Percentiles rank a stretch among this genome's conserved stretches.
These are phyloP conservation scores for Batillaria attramentaria DNA, from an alignment of 1,140 invertebrate genomes.

Conservation along the genomic window DNA sequence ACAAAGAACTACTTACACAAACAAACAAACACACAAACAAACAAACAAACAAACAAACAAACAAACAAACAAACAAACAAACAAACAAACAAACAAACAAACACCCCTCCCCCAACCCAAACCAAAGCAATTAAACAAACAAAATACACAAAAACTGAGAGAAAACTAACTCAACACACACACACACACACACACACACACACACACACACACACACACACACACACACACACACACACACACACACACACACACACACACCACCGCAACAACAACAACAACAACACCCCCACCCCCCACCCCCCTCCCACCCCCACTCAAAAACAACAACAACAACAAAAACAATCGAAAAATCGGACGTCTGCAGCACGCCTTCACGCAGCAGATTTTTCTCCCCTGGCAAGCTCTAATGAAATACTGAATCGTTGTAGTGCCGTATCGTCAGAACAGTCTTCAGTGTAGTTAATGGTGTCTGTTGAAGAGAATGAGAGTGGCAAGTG, in stretches of 20 bases:
- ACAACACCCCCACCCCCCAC: neutral
- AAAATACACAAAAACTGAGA: neutral
- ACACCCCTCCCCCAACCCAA: neutral
- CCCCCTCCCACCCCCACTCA: neutral
- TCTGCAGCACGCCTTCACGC: too few relatives aligned
- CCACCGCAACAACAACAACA: neutral
- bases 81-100: neutral
- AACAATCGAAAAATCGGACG: too few relatives aligned
- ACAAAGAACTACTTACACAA: neutral
- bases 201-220: neutral
- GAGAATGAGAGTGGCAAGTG: too few relatives aligned
- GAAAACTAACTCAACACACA: neutral
- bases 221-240: neutral
- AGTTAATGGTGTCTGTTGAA: too few relatives aligned
- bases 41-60: neutral
- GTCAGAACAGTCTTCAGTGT: too few relatives aligned
- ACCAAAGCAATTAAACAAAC: neutral
- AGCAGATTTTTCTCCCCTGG: neutral
- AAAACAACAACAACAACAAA: too few relatives aligned
- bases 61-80: neutral
- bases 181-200: neutral
- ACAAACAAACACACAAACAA: neutral
- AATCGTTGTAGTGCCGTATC: too few relatives aligned
- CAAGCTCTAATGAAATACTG: neutral
- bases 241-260: neutral